Conservation (phyloP, 53 echinoderm and acorn worm genomes). For the Echinometra lucunter region DNA sequence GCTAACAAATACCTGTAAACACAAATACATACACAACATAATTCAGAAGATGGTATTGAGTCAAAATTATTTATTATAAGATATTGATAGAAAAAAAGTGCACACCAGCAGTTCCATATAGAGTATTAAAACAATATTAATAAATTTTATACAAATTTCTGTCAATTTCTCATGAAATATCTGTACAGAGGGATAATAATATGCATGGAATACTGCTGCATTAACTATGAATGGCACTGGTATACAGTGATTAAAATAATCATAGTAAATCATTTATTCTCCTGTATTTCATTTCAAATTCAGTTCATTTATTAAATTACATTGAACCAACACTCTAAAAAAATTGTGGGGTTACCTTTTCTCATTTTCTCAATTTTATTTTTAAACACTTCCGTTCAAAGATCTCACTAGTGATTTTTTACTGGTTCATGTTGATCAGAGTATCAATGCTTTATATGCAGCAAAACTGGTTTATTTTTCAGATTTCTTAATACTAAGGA, state of each 20-base stretch:
- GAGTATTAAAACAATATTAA: neutral
- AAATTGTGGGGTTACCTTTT: too few relatives aligned
- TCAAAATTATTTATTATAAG: slow-evolving; percentile 67
- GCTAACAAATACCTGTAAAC: too few relatives aligned
- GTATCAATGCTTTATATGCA: too few relatives aligned
- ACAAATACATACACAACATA: neutral
- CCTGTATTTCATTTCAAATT: neutral
- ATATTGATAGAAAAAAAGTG: slow-evolving; percentile 66
- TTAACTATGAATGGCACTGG: slow-evolving; percentile 43
- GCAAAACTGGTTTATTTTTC: too few relatives aligned
- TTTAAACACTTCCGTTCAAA: too few relatives aligned
- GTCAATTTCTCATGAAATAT: slow-evolving; percentile 23
- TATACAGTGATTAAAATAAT: neutral
- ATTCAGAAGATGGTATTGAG: slow-evolving; percentile 2
- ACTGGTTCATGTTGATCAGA: too few relatives aligned
- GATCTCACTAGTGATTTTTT: too few relatives aligned
- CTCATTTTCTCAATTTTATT: too few relatives aligned
- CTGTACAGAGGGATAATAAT: slow-evolving; percentile 1
- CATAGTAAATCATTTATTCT: neutral
- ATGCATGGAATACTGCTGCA: slow-evolving; percentile 27
- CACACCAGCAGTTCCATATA: slow-evolving; percentile 63
- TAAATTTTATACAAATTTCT: slow-evolving; percentile 36
- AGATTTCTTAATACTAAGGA: too few relatives aligned
- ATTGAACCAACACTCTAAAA: neutral
- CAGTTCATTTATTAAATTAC: neutral